Conservation (phyloP, 2,113 vertebrate species). For the Dasypus novemcinctus region DNA sequence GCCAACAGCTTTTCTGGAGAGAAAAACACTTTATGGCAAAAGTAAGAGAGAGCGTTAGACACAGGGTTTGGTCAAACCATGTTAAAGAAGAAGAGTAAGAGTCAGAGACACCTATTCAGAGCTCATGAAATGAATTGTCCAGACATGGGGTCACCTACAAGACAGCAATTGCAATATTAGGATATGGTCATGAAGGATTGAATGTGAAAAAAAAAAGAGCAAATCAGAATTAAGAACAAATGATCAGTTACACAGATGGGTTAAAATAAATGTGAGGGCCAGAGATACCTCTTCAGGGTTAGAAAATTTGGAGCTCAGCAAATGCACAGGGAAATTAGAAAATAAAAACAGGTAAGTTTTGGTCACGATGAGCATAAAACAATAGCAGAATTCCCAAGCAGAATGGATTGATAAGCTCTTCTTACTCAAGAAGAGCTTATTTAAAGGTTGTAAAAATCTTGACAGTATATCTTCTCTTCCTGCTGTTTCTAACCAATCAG, state of each 20-base stretch:
- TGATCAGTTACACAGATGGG: neutral
- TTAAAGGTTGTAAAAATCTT: neutral
- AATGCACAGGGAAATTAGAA: neutral
- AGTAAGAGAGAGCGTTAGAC: neutral
- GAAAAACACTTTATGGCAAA: neutral
- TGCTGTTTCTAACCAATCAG: conserved; percentile 16
- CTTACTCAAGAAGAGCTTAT: neutral
- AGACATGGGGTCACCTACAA: neutral
- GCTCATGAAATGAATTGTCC: neutral
- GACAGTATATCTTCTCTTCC: neutral
- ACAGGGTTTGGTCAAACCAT: neutral
- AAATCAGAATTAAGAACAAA: neutral
- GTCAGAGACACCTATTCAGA: neutral
- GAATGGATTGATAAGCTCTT: neutral
- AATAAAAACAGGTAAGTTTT: neutral
- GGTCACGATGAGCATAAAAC: neutral
- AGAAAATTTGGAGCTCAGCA: neutral
- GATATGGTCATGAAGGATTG: neutral
- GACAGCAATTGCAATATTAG: neutral
- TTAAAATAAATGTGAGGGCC: neutral
- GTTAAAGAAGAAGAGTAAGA: neutral
- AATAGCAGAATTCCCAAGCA: neutral
- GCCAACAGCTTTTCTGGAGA: neutral
- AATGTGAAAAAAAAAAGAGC: neutral
- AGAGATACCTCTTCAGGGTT: neutral